Base-by-base conservation (phyloP, 2,113 vertebrate species). In the Protomyctophum bolini region DNA sequence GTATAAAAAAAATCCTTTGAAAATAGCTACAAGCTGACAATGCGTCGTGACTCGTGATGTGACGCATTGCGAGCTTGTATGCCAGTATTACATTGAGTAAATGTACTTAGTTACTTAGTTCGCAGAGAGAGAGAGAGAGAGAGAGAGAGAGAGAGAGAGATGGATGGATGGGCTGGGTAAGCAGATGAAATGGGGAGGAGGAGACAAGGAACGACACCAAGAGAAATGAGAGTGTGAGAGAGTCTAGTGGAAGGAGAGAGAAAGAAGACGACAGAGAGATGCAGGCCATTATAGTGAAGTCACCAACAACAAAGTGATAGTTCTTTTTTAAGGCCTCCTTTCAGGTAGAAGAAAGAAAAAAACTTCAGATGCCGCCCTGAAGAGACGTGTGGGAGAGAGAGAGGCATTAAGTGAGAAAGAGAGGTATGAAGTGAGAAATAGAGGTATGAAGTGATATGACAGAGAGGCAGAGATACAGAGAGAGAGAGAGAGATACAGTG, bases 381-480 rank as follows among this genome's bases (percentile, higher is more conserved):
- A 41, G 33, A 41, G 33, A 41, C 33, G 33, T 6, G 5, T 41
- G 5, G 49, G 55, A 60, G 21, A 6, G 6, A 65, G 29, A 29
- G 14, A 59, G 45, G 15, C 9, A 50, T 12, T 56, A n/a, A 56
- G n/a, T 48, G 49, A 11, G 29, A 21, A 21, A 45, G 10, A 61
- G 7, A 11, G 21, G 47, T 45, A 6, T 46, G 57, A 50, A 70
- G 51, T 51, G 6, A 14, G 29, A 59, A 47, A 12, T 52, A 28
- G 60, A 57, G 21, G 21, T 21, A 21, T 47, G 71, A 8, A 21
- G 11, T 41, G 63, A 83, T 88, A 73, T 82, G 77, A 73, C 56
- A 10, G 10, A 10, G 10, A 21, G 21, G 21, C 21, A 21, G 21
- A 21, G 21, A 21, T 21, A 21, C 21, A 58, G 29, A 64, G 70